Percentiles rank a stretch among this genome's conserved stretches.
phyloP scores from a whole-genome alignment of 2,797 vertebrate species.

The Manis pentadactyla region DNA sequence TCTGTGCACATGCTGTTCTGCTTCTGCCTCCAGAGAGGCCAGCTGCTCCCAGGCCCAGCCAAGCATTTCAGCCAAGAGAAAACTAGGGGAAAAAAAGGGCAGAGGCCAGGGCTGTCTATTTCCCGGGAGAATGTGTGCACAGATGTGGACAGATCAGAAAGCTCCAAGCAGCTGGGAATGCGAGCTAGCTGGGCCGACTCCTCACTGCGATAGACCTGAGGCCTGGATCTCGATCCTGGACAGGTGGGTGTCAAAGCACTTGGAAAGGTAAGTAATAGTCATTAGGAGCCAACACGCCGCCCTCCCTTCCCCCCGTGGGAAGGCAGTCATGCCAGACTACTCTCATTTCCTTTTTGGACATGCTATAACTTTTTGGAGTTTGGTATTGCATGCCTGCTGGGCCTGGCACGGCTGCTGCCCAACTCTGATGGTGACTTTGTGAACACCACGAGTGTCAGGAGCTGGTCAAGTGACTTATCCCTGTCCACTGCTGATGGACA shows the following conservation, averaged over 20 bases:
- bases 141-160: not conserved
- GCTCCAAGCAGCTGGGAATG: not conserved
- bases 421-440: not conserved
- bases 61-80: not conserved
- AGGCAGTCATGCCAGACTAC: not conserved
- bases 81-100: not conserved
- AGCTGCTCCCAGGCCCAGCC: not conserved
- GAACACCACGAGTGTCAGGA: not conserved
- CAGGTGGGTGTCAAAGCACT: not conserved
- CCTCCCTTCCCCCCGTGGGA: not conserved
- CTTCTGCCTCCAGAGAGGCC: not conserved
- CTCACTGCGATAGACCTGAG: not conserved
- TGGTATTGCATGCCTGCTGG: not conserved
- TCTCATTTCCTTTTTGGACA: slow-evolving; percentile 8
- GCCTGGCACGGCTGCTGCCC: not conserved
- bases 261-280: not conserved
- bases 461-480: not conserved
- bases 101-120: not conserved
- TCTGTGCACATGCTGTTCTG: not conserved
- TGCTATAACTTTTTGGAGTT: not conserved
- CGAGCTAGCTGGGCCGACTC: not conserved
- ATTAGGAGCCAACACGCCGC: not conserved
- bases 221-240: not conserved
- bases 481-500: not conserved
- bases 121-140: not conserved